phyloP scores from a whole-genome alignment of 2,797 vertebrate species.

The Gobio occitaniae region DNA sequence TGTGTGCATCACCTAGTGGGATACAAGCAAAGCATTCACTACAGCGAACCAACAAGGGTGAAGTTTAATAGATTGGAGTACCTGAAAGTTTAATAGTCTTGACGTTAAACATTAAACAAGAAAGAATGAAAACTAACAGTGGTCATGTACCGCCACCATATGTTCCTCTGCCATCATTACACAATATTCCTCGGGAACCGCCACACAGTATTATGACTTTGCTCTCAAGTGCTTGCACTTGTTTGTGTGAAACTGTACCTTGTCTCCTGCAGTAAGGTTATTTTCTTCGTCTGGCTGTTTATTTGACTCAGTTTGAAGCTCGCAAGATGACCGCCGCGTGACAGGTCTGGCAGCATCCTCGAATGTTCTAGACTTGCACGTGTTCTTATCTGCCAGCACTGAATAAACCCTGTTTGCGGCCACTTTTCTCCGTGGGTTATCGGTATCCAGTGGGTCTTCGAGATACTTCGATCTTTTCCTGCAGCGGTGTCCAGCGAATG shows the following conservation, averaged over 20 bases:
- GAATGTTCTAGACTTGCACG: slow-evolving; percentile 60
- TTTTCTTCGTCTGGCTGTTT: not conserved
- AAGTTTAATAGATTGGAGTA: not conserved
- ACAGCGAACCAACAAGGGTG: not conserved
- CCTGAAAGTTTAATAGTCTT: not conserved
- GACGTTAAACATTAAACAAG: too few relatives aligned
- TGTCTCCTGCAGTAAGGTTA: not conserved
- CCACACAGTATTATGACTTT: not conserved
- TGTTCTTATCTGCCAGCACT: too few relatives aligned
- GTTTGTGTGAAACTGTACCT: slow-evolving; percentile 2
- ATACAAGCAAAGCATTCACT: not conserved
- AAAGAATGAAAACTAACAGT: too few relatives aligned
- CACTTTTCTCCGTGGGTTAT: not conserved
- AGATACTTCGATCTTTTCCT: slow-evolving; percentile 70
- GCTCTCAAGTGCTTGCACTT: not conserved
- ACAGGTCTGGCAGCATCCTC: slow-evolving; percentile 35
- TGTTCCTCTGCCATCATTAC: not conserved
- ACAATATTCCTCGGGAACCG: not conserved
- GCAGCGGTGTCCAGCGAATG: slow-evolving; percentile 62
- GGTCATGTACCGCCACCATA: slow-evolving; percentile 1
- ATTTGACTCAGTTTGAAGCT: not conserved
- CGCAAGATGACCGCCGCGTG: not conserved
- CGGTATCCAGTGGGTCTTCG: slow-evolving; percentile 32
- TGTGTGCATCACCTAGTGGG: slow-evolving; percentile 64
- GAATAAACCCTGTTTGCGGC: not conserved